Evolutionary conservation across 2,888 invertebrate species (phyloP), one percentile per base, ranked within the genome.

Genomic region (Drosophila multiciliata): DNA sequence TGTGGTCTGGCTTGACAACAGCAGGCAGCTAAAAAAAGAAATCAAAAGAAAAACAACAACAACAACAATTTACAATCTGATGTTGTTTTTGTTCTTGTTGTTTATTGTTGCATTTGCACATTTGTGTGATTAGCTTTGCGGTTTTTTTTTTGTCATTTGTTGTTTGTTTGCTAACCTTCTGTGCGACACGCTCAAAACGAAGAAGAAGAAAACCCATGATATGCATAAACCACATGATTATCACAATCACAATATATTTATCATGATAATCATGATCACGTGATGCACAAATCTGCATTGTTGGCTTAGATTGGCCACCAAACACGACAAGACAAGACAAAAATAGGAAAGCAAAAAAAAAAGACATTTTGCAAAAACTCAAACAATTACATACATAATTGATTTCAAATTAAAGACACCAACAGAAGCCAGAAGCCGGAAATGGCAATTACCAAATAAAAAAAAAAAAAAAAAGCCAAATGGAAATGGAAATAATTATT

Each of bases 381-480:
- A 17, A 20, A 65, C 82, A 79, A 83, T 83, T 88, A 84, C 71
- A 79, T 79, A 82, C 70, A 63, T 67, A 87, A 87, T 87, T 88
- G 87, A 87, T 89, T 87, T 90, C 73, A 73, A 87, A 88, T 90
- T 84, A 84, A 89, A 85, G 71, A 36, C 20, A 23, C 7, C 35
- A 35, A 0, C 5, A 35, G 1, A 9, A 11, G n/a, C 42, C n/a
- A 20, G 23, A 23, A 23, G 23, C 6, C 20, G 50, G 36, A 15
- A 4, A 53, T 15, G 17, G 53, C 77, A 55, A 59, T 48, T 40
- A 36, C 32, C n/a, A 58, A 50, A 57, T 58, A 64, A 45, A 69
- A 38, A 48, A 12, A 4, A 52, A 52, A 36, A 70, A 20, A 52
- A 49, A 40, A 32, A 23, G 35, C 29, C 11, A 29, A 29, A 29